Conservation (phyloP, 2,888 invertebrate species). For the Drosophila nigricruria region DNA sequence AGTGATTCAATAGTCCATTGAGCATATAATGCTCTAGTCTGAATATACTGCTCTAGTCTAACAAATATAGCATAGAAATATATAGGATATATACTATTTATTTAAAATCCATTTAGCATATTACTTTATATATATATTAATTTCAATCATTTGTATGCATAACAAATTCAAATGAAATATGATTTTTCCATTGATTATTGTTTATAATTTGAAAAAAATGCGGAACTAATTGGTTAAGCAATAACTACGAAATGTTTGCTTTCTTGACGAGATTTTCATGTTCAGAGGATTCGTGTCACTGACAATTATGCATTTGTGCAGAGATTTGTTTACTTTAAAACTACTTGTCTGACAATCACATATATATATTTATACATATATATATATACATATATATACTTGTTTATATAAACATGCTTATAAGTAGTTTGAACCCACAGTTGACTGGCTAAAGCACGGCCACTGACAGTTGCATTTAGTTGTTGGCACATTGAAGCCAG, state of each 20-base stretch:
- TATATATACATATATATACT: neutral
- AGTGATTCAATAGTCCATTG: too few species aligned
- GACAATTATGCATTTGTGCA: slow-evolving; percentile 9
- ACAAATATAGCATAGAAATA: too few species aligned
- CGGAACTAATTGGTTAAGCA: slow-evolving; percentile 1
- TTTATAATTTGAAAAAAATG: too few species aligned
- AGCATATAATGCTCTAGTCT: too few species aligned
- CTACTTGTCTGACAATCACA: neutral
- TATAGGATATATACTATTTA: too few species aligned
- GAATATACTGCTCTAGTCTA: too few species aligned
- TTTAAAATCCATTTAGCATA: too few species aligned
- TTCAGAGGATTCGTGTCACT: slow-evolving; percentile 25
- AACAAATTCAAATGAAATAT: too few species aligned
- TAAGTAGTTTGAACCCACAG: slow-evolving; percentile 25
- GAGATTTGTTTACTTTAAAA: neutral
- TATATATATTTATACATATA: neutral
- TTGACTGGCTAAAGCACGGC: slow-evolving; percentile 17
- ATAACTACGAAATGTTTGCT: neutral
- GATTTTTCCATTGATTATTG: too few species aligned
- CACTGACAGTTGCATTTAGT: slow-evolving; percentile 40
- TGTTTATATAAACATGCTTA: slow-evolving; percentile 8
- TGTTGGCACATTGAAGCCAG: slow-evolving; percentile 26
- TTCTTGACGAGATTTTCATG: slow-evolving; percentile 4
- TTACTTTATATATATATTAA: too few species aligned
- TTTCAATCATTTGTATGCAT: too few species aligned